A percentile compares a stretch with the other conserved stretches of the same genome.
phyloP scores from a whole-genome alignment of 2,113 vertebrate species.

The Psilopsiagon aymara region DNA sequence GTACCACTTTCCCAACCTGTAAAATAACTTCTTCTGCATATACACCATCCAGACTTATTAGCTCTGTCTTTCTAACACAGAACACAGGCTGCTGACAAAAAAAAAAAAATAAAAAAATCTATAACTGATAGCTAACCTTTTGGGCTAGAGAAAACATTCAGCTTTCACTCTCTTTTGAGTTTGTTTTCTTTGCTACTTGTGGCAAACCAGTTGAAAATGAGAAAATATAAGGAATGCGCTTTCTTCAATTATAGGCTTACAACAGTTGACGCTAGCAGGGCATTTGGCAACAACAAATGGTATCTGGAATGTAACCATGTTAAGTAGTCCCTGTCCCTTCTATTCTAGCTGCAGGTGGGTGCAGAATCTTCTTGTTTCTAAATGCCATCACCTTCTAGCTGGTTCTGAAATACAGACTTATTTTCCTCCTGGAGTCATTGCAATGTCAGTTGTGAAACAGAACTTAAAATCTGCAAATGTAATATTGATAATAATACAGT shows the following conservation, averaged over 20 bases:
- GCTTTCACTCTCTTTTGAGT: background rate
- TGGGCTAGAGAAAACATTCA: background rate
- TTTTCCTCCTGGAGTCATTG: background rate
- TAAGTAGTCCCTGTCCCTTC: background rate
- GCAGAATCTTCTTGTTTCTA: background rate
- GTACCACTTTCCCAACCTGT: background rate
- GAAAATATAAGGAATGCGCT: background rate
- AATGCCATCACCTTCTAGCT: background rate
- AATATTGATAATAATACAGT: background rate
- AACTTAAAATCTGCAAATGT: background rate
- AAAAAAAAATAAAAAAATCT: background rate
- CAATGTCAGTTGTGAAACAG: background rate
- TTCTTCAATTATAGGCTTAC: background rate
- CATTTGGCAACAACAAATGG: background rate
- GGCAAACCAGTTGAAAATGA: background rate
- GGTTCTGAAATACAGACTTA: background rate
- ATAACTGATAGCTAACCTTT: background rate
- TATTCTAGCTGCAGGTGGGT: background rate
- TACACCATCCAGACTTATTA: constrained; percentile 1
- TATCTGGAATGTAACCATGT: background rate
- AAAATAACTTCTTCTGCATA: constrained; percentile 11
- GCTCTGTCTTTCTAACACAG: background rate
- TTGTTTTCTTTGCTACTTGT: background rate
- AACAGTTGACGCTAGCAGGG: background rate
- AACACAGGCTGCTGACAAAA: background rate